phyloP scores from a whole-genome alignment of 2,888 invertebrate genomes.

The Pheosia tremula region DNA sequence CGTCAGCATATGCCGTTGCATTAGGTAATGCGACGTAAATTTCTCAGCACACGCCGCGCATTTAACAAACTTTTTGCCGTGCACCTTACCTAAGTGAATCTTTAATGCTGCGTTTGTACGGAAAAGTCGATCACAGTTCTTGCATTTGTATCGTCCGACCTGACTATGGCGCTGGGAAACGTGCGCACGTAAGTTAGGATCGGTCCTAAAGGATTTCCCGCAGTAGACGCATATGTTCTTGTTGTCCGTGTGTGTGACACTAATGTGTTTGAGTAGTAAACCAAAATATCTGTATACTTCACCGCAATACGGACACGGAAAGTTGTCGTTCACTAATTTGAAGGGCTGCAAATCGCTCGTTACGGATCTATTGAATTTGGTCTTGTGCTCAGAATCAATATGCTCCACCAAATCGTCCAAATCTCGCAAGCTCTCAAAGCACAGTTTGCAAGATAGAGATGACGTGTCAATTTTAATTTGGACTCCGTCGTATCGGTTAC shows the following conservation, averaged over 20 bases:
- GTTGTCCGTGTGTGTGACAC: constrained; percentile 58
- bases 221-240: constrained; percentile 65
- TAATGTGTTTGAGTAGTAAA: constrained; percentile 59
- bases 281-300: constrained; percentile 60
- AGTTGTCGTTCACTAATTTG: constrained; percentile 59
- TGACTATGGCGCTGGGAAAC: constrained; percentile 53
- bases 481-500: constrained; percentile 59
- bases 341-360: constrained; percentile 54
- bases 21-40: constrained; percentile 60
- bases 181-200: constrained; percentile 63
- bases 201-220: constrained; percentile 60
- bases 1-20: constrained; percentile 59
- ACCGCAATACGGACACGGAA: constrained; percentile 59
- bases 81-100: constrained; percentile 57
- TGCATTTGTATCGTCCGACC: constrained; percentile 50
- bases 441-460: constrained; percentile 59
- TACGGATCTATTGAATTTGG: constrained; percentile 48
- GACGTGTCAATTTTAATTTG: constrained; percentile 68
- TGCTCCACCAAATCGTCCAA: constrained; percentile 54
- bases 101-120: constrained; percentile 48
- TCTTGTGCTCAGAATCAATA: constrained; percentile 51
- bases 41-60: constrained; percentile 63
- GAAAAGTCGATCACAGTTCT: constrained; percentile 51
- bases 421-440: constrained; percentile 48
- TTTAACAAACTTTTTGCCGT: constrained; percentile 54